Evolutionary conservation across 2,113 vertebrate genomes (phyloP).

Genomic region (Clupea harengus): DNA sequence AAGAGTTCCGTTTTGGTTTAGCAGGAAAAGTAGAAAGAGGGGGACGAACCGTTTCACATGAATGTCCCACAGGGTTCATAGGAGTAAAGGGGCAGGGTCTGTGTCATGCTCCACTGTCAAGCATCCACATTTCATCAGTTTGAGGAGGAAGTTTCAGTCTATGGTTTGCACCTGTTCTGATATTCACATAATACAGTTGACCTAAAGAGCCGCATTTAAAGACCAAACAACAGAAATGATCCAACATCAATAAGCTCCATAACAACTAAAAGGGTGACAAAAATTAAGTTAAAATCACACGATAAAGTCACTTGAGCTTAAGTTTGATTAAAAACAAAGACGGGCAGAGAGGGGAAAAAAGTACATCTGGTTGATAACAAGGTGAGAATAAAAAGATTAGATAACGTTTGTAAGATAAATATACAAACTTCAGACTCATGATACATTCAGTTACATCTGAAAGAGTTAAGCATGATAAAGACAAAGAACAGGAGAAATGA

Average conservation of each 20-base stretch:
- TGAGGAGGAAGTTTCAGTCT: constrained; percentile 47
- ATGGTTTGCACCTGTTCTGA: constrained; percentile 59
- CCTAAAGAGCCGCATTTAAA: constrained; percentile 33
- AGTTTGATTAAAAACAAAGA: constrained; percentile 63
- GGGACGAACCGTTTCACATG: constrained; percentile 33
- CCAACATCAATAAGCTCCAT: constrained; percentile 42
- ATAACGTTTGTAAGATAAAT: constrained; percentile 71
- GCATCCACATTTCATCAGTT: constrained; percentile 49
- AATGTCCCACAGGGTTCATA: background rate
- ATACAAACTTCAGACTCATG: constrained; percentile 70
- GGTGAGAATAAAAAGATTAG: constrained; percentile 68
- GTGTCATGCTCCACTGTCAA: constrained; percentile 29
- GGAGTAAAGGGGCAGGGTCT: background rate
- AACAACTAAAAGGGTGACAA: constrained; percentile 47
- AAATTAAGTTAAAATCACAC: constrained; percentile 62
- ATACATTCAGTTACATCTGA: constrained; percentile 72
- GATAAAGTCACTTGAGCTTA: constrained; percentile 65
- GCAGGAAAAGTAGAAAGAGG: constrained; percentile 53
- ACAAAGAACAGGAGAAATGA: constrained; percentile 39
- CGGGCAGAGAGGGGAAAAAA: constrained; percentile 47
- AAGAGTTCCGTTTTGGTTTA: constrained; percentile 72
- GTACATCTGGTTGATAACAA: constrained; percentile 63
- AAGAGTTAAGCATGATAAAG: constrained; percentile 59
- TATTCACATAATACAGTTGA: constrained; percentile 55
- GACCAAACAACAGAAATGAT: constrained; percentile 24